Conservation (phyloP, 2,113 vertebrate genomes). For the Antennarius striatus region DNA sequence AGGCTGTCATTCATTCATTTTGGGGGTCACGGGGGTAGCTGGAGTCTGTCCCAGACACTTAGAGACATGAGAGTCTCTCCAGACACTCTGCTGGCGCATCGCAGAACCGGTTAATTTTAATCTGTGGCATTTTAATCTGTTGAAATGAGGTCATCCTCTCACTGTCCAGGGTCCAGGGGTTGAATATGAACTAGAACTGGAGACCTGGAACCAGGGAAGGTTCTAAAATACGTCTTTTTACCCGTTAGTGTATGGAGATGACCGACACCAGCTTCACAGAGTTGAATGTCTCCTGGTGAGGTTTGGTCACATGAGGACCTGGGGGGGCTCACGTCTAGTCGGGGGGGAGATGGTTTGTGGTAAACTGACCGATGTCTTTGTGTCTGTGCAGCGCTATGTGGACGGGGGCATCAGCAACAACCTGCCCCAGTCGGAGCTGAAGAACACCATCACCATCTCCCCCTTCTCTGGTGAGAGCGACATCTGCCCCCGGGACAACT, state of each 20-base stretch:
- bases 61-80: too few species aligned
- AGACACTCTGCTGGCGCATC: too few species aligned
- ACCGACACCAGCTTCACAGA: too few species aligned
- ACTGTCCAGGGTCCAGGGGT: background rate
- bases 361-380: background rate
- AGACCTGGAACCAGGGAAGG: too few species aligned
- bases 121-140: constrained; percentile 5
- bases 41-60: too few species aligned
- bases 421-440: constrained; percentile 81
- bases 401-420: constrained; percentile 89
- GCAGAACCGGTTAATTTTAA: constrained; percentile 14
- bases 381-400: constrained; percentile 83
- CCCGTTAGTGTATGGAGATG: background rate
- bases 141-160: constrained; percentile 8
- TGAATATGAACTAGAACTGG: background rate
- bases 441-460: constrained; percentile 90
- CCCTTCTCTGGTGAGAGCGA: constrained; percentile 92
- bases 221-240: too few species aligned
- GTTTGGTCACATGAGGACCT: too few species aligned
- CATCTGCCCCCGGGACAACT: constrained; percentile 89
- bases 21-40: too few species aligned
- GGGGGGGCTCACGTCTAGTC: too few species aligned
- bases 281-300: too few species aligned
- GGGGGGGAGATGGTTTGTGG: too few species aligned
- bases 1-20: constrained; percentile 19